Evolutionary conservation across 2,888 invertebrate genomes (phyloP).

Genomic region (Nipponacmea schrenckii): DNA sequence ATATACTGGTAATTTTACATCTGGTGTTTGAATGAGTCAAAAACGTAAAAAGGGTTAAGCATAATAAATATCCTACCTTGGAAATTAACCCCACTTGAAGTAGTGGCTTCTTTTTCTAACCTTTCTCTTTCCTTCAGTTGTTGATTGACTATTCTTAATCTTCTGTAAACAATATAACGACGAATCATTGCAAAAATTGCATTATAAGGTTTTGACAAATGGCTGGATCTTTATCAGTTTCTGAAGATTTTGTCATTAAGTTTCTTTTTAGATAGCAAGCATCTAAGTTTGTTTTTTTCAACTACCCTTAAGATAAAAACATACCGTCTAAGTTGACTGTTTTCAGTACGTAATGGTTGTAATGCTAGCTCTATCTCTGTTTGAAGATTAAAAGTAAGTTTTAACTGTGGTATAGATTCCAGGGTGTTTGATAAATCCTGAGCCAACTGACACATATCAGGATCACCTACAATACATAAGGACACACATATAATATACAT

Average conservation of each 20-base stretch:
- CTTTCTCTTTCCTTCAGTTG: conserved; percentile 46
- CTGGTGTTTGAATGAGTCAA: no score
- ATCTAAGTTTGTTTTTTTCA: no score
- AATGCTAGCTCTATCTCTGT: conserved; percentile 55
- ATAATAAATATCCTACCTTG: conserved; percentile 36
- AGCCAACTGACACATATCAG: conserved; percentile 39
- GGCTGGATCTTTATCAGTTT: no score
- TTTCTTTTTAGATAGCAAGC: no score
- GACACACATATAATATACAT: no score
- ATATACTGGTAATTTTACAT: no score
- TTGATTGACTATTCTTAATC: conserved; percentile 42
- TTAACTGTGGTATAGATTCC: conserved; percentile 46
- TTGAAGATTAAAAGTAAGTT: conserved; percentile 49
- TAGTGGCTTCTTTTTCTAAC: conserved; percentile 30
- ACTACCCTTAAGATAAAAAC: background rate
- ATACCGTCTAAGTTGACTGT: conserved; percentile 58
- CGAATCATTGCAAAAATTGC: background rate
- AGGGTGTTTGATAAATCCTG: conserved; percentile 40
- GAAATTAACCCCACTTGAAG: conserved; percentile 40
- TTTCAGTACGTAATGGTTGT: conserved; percentile 58
- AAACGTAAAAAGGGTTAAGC: no score
- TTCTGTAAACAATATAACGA: conserved; percentile 32
- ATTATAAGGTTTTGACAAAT: background rate
- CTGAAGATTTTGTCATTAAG: no score
- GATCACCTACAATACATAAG: conserved; percentile 38